Percentiles rank a stretch among this genome's conserved stretches.
These are phyloP conservation scores for Miichthys miiuy DNA, from an alignment of 2,797 vertebrate genomes.

Conservation along the genomic window DNA sequence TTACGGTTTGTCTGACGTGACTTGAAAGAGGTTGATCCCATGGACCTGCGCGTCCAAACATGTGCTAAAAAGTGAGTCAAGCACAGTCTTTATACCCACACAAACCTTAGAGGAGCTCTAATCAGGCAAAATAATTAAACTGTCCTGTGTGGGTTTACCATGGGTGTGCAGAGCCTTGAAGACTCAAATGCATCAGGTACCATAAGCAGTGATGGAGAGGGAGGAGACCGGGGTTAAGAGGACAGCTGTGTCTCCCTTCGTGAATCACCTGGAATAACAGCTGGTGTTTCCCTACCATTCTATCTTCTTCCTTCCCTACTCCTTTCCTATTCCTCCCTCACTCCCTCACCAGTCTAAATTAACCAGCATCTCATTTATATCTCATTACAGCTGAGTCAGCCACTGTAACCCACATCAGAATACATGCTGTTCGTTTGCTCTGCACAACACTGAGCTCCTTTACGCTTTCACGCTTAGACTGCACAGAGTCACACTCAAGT, in stretches of 20 bases:
- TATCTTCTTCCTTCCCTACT: slow-evolving; percentile 4
- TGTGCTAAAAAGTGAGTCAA: slow-evolving; percentile 5
- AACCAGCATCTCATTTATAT: slow-evolving; percentile 63
- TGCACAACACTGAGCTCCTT: slow-evolving; percentile 15
- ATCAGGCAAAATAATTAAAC: slow-evolving; percentile 23
- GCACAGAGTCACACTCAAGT: slow-evolving; percentile 25
- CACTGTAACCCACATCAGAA: slow-evolving; percentile 36
- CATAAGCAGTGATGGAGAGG: slow-evolving; percentile 36
- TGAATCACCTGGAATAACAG: slow-evolving; percentile 74
- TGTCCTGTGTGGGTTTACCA: slow-evolving; percentile 8
- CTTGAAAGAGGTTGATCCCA: background rate
- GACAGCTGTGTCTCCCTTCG: slow-evolving; percentile 51
- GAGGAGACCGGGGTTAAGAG: slow-evolving; percentile 38
- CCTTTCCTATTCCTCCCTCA: background rate
- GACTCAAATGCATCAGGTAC: slow-evolving; percentile 15
- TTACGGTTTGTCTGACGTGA: background rate
- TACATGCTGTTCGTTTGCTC: slow-evolving; percentile 34
- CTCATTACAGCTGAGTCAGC: slow-evolving; percentile 68
- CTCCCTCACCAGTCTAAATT: slow-evolving; percentile 33
- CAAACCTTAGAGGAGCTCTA: slow-evolving; percentile 21
- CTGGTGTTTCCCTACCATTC: slow-evolving; percentile 58
- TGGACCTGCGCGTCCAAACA: background rate
- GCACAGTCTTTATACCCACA: slow-evolving; percentile 2
- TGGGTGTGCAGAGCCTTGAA: slow-evolving; percentile 14
- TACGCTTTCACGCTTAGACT: background rate